These are phyloP conservation scores for Pheosia gnoma DNA, from an alignment of 2,888 invertebrate species.

Conservation along the genomic window DNA sequence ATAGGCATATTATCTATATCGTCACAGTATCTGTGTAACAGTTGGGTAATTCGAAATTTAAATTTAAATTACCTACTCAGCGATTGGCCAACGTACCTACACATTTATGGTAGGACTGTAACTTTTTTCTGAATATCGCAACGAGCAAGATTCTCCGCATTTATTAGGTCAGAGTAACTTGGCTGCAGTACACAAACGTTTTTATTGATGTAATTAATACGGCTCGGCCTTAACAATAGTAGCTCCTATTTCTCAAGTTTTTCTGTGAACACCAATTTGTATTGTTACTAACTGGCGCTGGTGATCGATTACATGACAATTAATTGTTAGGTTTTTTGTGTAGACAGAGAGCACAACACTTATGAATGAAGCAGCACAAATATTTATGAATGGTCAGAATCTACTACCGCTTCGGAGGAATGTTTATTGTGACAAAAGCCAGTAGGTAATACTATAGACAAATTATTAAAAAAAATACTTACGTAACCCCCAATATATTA, in stretches of 20 bases:
- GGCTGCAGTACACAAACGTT: slow-evolving; percentile 18
- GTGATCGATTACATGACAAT: slow-evolving; percentile 46
- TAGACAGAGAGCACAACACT: too few relatives aligned
- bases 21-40: not conserved
- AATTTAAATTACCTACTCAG: not conserved
- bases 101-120: not conserved
- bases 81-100: slow-evolving; percentile 10
- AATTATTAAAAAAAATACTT: too few relatives aligned
- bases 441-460: too few relatives aligned
- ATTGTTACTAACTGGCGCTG: slow-evolving; percentile 41
- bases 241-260: slow-evolving; percentile 46
- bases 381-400: too few relatives aligned
- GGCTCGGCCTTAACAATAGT: slow-evolving; percentile 44
- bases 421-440: too few relatives aligned
- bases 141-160: slow-evolving; percentile 17
- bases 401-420: too few relatives aligned
- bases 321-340: slow-evolving; percentile 23
- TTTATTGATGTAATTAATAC: slow-evolving; percentile 37
- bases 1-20: not conserved
- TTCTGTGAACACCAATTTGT: slow-evolving; percentile 44
- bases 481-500: too few relatives aligned
- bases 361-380: too few relatives aligned
- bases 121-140: slow-evolving; percentile 11
- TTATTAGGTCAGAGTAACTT: slow-evolving; percentile 13
- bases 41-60: slow-evolving; percentile 7